A percentile compares a stretch with the other conserved stretches of the same genome.
These are phyloP conservation scores for Protodeltote pygarga DNA, from an alignment of 2,888 invertebrate species.

Conservation along the genomic window DNA sequence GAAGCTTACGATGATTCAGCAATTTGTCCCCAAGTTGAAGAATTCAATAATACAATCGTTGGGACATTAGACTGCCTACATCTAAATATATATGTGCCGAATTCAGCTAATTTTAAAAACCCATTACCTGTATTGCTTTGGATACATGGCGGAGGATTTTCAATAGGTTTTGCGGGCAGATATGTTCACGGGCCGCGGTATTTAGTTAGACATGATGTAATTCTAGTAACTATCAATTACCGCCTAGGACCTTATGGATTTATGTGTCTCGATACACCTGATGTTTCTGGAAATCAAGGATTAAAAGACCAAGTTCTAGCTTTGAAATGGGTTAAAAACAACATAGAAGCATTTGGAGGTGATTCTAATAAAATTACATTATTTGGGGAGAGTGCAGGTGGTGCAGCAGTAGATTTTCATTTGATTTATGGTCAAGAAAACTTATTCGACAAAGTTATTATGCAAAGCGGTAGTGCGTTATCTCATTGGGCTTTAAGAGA, in stretches of 20 bases:
- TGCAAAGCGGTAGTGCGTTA: slow-evolving; percentile 60
- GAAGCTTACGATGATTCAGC: slow-evolving; percentile 63
- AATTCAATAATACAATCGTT: slow-evolving; percentile 44
- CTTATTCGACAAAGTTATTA: slow-evolving; percentile 60
- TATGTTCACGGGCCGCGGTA: slow-evolving; percentile 55
- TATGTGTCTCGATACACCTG: slow-evolving; percentile 62
- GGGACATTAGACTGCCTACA: slow-evolving; percentile 63
- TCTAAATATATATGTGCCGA: slow-evolving; percentile 63
- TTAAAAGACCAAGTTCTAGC: slow-evolving; percentile 66
- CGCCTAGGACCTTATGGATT: slow-evolving; percentile 68
- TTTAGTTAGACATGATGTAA: slow-evolving; percentile 61
- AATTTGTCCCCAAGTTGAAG: slow-evolving; percentile 61
- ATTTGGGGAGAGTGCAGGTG: slow-evolving; percentile 66
- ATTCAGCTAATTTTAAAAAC: slow-evolving; percentile 51
- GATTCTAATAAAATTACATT: slow-evolving; percentile 62
- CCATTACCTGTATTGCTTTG: slow-evolving; percentile 63
- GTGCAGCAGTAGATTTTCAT: slow-evolving; percentile 58
- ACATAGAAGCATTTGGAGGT: slow-evolving; percentile 67
- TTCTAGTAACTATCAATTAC: slow-evolving; percentile 66
- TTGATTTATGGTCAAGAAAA: slow-evolving; percentile 55
- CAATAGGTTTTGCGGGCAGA: slow-evolving; percentile 51
- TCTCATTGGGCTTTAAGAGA: slow-evolving; percentile 42
- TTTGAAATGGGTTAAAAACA: slow-evolving; percentile 64
- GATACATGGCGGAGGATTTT: slow-evolving; percentile 61
- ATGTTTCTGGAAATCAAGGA: slow-evolving; percentile 67